Evolutionary conservation across 2,888 invertebrate species (phyloP).

Genomic region (Gastrophysa polygoni): DNA sequence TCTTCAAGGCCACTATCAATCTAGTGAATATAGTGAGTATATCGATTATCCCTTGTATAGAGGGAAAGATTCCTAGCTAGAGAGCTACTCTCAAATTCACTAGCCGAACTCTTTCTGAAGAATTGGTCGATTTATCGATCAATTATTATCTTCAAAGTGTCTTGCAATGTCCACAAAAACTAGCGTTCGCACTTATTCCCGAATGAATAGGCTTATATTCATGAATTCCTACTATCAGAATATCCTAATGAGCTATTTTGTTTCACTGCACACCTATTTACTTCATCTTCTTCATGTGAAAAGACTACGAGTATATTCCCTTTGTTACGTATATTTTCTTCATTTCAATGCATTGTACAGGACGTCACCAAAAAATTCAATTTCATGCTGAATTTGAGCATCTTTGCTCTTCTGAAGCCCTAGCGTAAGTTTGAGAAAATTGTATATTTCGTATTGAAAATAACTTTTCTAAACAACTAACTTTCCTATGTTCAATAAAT

Average conservation of each 20-base stretch:
- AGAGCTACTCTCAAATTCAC: conserved; percentile 51
- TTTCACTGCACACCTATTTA: conserved; percentile 41
- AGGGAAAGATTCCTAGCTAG: conserved; percentile 49
- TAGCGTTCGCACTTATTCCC: no score
- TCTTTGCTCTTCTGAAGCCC: conserved; percentile 8
- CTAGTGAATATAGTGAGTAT: conserved; percentile 43
- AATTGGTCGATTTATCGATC: neutral
- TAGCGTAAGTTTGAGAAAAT: conserved; percentile 39
- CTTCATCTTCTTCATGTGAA: no score
- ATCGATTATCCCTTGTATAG: conserved; percentile 52
- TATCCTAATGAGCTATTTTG: conserved; percentile 33
- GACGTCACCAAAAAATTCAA: conserved; percentile 6
- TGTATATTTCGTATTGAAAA: conserved; percentile 51
- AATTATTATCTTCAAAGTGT: neutral
- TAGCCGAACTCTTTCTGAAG: conserved; percentile 47
- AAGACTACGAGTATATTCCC: no score
- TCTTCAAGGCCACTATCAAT: conserved; percentile 53
- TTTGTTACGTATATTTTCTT: conserved; percentile 44
- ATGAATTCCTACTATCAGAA: conserved; percentile 39
- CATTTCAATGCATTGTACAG: conserved; percentile 23
- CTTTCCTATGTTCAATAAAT: conserved; percentile 41
- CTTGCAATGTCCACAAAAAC: no score
- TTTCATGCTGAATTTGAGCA: conserved; percentile 10
- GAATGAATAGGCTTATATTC: conserved; percentile 23
- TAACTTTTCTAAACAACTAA: conserved; percentile 46